phyloP scores from a whole-genome alignment of 2,888 invertebrate species.

The Noctuana brunneofusca region DNA sequence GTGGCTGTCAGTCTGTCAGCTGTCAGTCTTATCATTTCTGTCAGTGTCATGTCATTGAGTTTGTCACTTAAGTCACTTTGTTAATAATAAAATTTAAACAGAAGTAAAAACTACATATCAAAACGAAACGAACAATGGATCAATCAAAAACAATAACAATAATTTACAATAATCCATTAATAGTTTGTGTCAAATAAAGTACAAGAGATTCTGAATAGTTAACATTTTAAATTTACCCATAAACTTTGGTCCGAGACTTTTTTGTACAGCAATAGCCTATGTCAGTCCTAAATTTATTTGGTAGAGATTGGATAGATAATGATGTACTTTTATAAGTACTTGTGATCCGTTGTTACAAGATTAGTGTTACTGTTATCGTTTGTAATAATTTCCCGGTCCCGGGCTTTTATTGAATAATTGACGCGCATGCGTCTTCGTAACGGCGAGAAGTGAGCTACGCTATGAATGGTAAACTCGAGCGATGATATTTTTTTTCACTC shows the following conservation, averaged over 20 bases:
- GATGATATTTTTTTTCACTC: slow-evolving; percentile 38
- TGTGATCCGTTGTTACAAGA: background rate
- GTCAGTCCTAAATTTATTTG: background rate
- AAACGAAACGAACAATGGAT: too few species aligned
- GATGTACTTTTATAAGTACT: slow-evolving; percentile 3
- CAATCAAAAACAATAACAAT: too few species aligned
- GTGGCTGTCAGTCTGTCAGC: too few species aligned
- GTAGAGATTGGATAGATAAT: background rate
- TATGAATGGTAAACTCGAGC: slow-evolving; percentile 32
- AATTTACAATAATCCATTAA: too few species aligned
- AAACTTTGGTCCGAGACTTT: background rate
- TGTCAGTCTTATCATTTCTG: too few species aligned
- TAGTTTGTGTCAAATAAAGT: too few species aligned
- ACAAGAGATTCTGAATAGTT: too few species aligned
- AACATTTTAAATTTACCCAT: too few species aligned
- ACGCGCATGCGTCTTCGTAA: slow-evolving; percentile 66
- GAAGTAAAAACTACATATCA: too few species aligned
- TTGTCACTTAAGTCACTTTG: too few species aligned
- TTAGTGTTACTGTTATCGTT: slow-evolving; percentile 19
- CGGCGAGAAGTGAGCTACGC: slow-evolving; percentile 61
- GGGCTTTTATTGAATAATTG: slow-evolving; percentile 63
- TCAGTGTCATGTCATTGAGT: too few species aligned
- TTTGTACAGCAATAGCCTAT: background rate
- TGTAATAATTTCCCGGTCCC: slow-evolving; percentile 44
- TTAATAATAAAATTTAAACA: too few species aligned